Percentiles rank a stretch among this genome's conserved stretches.
These are phyloP conservation scores for Grapholita molesta DNA, from an alignment of 1,140 invertebrate genomes.

Conservation along the genomic window DNA sequence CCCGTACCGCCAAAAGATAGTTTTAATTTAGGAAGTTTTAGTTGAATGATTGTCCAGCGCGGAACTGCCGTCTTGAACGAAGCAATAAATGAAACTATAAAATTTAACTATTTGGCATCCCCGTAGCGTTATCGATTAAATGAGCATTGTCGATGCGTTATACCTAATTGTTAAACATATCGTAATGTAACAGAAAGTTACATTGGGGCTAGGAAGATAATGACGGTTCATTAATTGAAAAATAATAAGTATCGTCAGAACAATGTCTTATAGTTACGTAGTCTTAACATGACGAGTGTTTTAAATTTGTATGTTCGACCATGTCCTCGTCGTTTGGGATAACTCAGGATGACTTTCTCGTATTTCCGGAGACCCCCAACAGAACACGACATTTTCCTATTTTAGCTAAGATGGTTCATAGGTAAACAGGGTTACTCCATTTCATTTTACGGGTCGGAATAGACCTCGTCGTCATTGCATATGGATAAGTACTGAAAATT, in stretches of 20 bases:
- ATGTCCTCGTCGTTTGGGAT: not conserved
- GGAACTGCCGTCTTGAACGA: not conserved
- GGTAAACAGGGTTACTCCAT: constrained; percentile 39
- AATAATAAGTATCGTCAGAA: not conserved
- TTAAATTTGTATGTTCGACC: not conserved
- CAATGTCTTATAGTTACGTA: no score
- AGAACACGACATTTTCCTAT: not conserved
- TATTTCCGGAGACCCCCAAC: not conserved
- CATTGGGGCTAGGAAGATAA: not conserved
- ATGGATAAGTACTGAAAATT: constrained; percentile 5
- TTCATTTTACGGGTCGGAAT: constrained; percentile 11
- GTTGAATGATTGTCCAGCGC: not conserved
- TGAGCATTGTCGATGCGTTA: not conserved
- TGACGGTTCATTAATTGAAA: not conserved
- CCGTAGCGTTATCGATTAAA: not conserved
- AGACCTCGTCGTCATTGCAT: not conserved
- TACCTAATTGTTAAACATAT: not conserved
- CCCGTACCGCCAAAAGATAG: constrained; percentile 3
- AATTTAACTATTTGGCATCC: not conserved
- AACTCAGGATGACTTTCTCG: not conserved
- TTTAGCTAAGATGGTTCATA: constrained; percentile 13
- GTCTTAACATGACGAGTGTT: not conserved
- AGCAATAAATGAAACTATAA: not conserved
- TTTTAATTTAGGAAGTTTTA: not conserved
- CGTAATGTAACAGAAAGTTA: not conserved